Conservation (phyloP, 2,113 vertebrate species). For the Mellivora capensis region DNA sequence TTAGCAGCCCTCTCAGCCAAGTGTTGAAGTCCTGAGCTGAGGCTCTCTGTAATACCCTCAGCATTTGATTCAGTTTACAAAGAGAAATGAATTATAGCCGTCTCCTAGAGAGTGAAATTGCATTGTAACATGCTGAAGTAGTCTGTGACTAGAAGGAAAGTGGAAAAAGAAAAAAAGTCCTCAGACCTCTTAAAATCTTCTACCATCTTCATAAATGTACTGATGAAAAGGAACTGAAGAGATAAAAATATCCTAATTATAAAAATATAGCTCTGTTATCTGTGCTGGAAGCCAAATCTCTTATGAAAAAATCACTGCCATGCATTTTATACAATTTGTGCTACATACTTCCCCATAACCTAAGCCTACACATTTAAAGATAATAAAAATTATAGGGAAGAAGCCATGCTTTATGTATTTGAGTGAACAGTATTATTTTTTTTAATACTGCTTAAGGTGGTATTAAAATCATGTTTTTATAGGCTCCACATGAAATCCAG, state of each 20-base stretch:
- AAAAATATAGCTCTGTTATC: not conserved
- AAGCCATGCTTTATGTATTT: not conserved
- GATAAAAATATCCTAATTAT: not conserved
- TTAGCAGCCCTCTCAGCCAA: not conserved
- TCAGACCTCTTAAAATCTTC: not conserved
- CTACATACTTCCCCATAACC: not conserved
- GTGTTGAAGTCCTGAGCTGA: not conserved
- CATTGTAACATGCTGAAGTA: not conserved
- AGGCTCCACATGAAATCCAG: not conserved
- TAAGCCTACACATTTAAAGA: not conserved
- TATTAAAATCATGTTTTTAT: constrained; percentile 15
- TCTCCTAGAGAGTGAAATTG: not conserved
- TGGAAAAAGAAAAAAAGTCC: too few relatives aligned
- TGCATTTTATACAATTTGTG: not conserved
- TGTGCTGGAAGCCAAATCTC: not conserved
- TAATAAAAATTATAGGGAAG: not conserved
- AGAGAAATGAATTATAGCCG: not conserved
- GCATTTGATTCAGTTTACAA: constrained; percentile 21
- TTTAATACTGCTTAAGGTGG: not conserved
- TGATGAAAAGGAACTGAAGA: not conserved
- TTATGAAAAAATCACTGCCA: not conserved
- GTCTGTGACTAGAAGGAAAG: constrained; percentile 18
- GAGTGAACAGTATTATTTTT: not conserved
- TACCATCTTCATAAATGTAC: not conserved
- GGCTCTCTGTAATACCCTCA: not conserved